phyloP scores from a whole-genome alignment of 2,888 invertebrate species.

The Tinea semifulvella region DNA sequence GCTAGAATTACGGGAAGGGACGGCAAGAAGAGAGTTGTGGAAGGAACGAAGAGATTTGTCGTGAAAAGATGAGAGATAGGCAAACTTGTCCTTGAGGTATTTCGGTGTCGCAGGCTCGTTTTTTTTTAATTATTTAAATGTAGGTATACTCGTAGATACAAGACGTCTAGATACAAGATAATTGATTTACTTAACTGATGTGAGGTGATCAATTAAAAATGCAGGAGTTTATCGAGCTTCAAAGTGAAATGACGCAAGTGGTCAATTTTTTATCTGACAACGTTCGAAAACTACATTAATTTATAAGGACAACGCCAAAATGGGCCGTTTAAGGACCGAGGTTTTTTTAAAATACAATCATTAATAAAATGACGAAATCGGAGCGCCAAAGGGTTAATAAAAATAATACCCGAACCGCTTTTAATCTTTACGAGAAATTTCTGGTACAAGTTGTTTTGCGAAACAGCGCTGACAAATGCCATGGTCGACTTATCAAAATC shows the following conservation, averaged over 20 bases:
- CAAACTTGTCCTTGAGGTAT: too few relatives aligned
- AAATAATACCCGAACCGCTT: constrained; percentile 26
- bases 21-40: too few relatives aligned
- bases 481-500: constrained; percentile 43
- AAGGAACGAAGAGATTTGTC: too few relatives aligned
- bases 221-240: neutral
- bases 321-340: constrained; percentile 2
- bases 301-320: constrained; percentile 20
- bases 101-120: too few relatives aligned
- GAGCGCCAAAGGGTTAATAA: constrained; percentile 35
- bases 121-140: too few relatives aligned
- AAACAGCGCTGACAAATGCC: constrained; percentile 42
- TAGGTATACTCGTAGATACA: too few relatives aligned
- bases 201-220: neutral
- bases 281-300: constrained; percentile 23
- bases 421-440: constrained; percentile 38
- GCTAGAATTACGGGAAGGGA: too few relatives aligned
- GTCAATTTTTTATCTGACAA: constrained; percentile 21
- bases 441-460: constrained; percentile 33
- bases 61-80: too few relatives aligned
- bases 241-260: neutral
- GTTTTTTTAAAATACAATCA: constrained; percentile 9
- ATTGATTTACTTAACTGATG: too few relatives aligned
- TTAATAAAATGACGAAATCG: constrained; percentile 35
- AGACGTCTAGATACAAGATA: too few relatives aligned